These are phyloP conservation scores for Heliconius sara DNA, from an alignment of 2,888 invertebrate species.

Conservation along the genomic window DNA sequence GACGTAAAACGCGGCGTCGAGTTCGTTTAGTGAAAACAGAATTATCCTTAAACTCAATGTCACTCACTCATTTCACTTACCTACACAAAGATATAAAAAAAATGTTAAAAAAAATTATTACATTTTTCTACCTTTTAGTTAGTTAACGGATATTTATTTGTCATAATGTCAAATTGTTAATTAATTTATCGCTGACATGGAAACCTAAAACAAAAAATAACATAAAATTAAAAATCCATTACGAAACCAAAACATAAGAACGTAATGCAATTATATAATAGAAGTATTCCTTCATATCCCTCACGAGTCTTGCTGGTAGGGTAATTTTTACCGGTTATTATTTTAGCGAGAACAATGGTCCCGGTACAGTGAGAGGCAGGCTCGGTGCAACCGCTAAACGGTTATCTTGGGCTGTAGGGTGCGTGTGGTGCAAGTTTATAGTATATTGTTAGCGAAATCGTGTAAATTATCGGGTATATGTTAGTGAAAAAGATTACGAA, in stretches of 20 bases:
- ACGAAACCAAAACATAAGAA: slow-evolving; percentile 8
- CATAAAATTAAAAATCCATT: background rate
- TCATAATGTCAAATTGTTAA: too few species aligned
- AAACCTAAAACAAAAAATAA: background rate
- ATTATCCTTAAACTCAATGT: too few species aligned
- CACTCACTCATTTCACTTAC: too few species aligned
- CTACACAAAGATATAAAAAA: too few species aligned
- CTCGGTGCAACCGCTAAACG: slow-evolving; percentile 78
- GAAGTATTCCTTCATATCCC: background rate
- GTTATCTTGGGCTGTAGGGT: slow-evolving; percentile 74
- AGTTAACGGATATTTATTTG: too few species aligned
- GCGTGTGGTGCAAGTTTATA: slow-evolving; percentile 53
- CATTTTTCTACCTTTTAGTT: too few species aligned
- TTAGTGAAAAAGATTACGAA: too few species aligned
- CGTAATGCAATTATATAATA: slow-evolving; percentile 24
- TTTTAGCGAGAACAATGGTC: slow-evolving; percentile 73
- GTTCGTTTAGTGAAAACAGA: too few species aligned
- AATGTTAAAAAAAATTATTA: too few species aligned
- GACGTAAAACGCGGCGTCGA: too few species aligned
- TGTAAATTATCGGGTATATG: too few species aligned
- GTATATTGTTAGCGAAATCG: background rate
- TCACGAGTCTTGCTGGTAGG: slow-evolving; percentile 10
- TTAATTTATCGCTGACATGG: too few species aligned
- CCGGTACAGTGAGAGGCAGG: slow-evolving; percentile 73
- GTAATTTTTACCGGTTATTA: slow-evolving; percentile 74